phyloP scores from a whole-genome alignment of 2,797 vertebrate species.

The Anas flavirostris region DNA sequence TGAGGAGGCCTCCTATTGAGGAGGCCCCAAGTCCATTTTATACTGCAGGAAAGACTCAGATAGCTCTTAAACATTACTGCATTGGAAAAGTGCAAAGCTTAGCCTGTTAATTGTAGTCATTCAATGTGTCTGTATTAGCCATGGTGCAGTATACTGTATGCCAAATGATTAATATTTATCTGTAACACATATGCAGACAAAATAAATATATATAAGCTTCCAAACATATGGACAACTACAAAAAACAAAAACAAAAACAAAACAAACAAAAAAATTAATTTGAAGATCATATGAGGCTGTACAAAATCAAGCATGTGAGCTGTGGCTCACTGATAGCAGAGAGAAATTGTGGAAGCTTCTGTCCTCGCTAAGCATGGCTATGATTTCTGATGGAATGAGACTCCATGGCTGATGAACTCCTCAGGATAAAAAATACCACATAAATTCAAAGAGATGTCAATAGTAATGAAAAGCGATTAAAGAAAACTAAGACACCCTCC shows the following conservation, averaged over 20 bases:
- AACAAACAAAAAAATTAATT: not conserved
- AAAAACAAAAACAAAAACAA: no score
- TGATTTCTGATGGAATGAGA: not conserved
- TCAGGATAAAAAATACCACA: not conserved
- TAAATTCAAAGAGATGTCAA: not conserved
- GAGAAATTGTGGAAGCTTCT: not conserved
- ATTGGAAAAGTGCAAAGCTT: not conserved
- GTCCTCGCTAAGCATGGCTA: not conserved
- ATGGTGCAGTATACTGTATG: not conserved
- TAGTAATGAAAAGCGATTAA: not conserved
- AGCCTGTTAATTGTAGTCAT: not conserved
- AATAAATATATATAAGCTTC: not conserved
- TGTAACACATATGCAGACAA: not conserved
- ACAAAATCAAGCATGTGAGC: not conserved
- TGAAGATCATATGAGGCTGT: not conserved
- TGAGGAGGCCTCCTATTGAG: not conserved
- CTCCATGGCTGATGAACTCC: not conserved
- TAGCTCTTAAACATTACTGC: not conserved
- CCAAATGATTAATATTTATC: not conserved
- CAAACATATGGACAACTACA: not conserved
- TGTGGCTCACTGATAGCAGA: not conserved
- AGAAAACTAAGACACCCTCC: not conserved
- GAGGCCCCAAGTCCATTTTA: not conserved
- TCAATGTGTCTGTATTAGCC: not conserved
- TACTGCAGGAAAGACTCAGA: not conserved